Evolutionary conservation across 2,113 vertebrate genomes (phyloP), one percentile per base, ranked within the genome.

Genomic region (Amphilophus citrinellus): DNA sequence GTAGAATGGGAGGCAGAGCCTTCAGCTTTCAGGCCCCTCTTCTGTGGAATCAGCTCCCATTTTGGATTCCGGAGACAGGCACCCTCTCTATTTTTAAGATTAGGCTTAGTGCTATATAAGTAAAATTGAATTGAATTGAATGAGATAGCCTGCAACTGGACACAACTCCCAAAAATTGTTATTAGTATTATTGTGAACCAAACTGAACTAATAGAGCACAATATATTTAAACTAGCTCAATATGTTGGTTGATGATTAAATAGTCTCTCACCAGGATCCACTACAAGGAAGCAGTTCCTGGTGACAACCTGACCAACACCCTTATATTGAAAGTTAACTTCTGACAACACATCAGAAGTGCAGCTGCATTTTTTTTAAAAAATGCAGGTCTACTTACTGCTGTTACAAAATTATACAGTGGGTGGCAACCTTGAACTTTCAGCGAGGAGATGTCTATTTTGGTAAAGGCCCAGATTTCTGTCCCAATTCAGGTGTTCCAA

Each of bases 401-500:
- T 79, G 6, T 50, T 47, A 22, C 22, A 83, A 56, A 18, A 58
- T 15, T 15, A 27, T 27, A 44, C 8, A 3, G 62, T 0, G 17
- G 4, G 18, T 60, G n/a, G 18, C 61, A 13, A 63, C 15, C 9
- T 20, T 59, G 15, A 85, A 30, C 39, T 35, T 18, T 18, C 30
- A 63, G 58, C 50, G 58, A 11, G 35, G 11, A 1, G 2, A 42
- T 10, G 0, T 81, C 77, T 89, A 56, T 82, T 86, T 76, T n/a
- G 22, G 44, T 75, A 47, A 18, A 83, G 71, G n/a, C 85, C 79
- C 77, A 77, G 4, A 86, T 88, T 76, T 62, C 22, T 83, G 86
- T 77, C 73, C 82, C 35, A 75, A 39, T 89, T 90, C 35, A 61
- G 22, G 15, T 57, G 58, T 18, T 53, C 63, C 6, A 8, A 59